A percentile compares a stretch with the other conserved stretches of the same genome.
Conservation (phyloP, 2,797 vertebrate genomes). For the Caiman crocodilus region DNA sequence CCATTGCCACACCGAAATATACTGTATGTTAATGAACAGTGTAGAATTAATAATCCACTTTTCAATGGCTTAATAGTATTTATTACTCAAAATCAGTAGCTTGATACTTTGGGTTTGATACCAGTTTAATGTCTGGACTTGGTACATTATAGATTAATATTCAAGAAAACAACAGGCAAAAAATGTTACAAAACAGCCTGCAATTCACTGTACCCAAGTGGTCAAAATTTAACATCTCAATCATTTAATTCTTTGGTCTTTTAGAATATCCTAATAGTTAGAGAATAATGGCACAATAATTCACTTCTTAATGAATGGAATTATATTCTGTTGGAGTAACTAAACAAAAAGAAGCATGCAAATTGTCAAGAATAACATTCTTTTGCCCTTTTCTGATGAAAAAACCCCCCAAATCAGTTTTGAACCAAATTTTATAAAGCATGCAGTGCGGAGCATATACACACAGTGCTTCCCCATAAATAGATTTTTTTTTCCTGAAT, state of each 20-base stretch:
- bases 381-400: background rate
- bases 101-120: background rate
- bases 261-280: background rate
- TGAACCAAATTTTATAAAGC: background rate
- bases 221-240: background rate
- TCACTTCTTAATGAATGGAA: background rate
- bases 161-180: background rate
- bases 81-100: constrained; percentile 26
- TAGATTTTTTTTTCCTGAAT: background rate
- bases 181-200: background rate
- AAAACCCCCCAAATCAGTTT: background rate
- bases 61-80: background rate
- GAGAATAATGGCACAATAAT: background rate
- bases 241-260: background rate
- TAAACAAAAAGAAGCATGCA: background rate
- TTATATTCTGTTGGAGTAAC: background rate
- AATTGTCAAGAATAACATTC: background rate
- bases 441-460: background rate
- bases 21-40: background rate
- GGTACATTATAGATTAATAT: background rate
- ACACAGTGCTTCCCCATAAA: background rate
- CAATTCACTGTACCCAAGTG: background rate
- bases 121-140: background rate
- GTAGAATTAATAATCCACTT: background rate
- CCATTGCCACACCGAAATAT: background rate